A percentile compares a stretch with the other conserved stretches of the same genome.
These are phyloP conservation scores for Pinna nobilis DNA, from an alignment of 1,140 invertebrate genomes.

Conservation along the genomic window DNA sequence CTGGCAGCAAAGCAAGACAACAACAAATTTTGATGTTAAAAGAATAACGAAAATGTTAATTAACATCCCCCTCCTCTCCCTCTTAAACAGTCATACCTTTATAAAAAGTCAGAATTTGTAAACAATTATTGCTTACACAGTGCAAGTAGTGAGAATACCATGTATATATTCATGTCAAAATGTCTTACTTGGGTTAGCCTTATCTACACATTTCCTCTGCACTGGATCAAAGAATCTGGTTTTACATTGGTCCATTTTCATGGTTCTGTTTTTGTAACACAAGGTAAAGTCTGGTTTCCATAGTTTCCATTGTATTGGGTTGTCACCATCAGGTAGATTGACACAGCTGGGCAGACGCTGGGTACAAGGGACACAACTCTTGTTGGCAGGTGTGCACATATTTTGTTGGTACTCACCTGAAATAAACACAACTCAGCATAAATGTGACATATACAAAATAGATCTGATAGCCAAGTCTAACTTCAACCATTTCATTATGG, in stretches of 20 bases:
- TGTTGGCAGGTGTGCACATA: not conserved
- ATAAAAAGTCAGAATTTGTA: too few relatives aligned
- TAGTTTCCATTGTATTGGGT: slow-evolving; percentile 25
- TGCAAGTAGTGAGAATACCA: too few relatives aligned
- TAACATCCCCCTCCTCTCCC: too few relatives aligned
- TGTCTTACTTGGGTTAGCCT: slow-evolving; percentile 21
- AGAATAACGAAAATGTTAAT: too few relatives aligned
- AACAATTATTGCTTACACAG: too few relatives aligned
- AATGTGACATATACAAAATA: not conserved
- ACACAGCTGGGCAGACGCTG: slow-evolving; percentile 42
- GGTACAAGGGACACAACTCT: slow-evolving; percentile 31
- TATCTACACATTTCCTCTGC: slow-evolving; percentile 33
- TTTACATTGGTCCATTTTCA: slow-evolving; percentile 31
- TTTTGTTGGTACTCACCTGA: slow-evolving; percentile 39
- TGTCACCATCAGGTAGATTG: slow-evolving; percentile 35
- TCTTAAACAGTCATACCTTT: too few relatives aligned
- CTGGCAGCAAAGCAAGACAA: too few relatives aligned
- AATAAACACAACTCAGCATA: not conserved
- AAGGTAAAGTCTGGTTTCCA: slow-evolving; percentile 41
- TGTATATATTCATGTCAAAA: too few relatives aligned
- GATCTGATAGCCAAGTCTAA: not conserved
- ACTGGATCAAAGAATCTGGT: slow-evolving; percentile 41
- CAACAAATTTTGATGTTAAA: too few relatives aligned
- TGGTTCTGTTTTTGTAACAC: slow-evolving; percentile 51
- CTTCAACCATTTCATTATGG: slow-evolving; percentile 39